Conservation (phyloP, 2,797 vertebrate genomes). For the Cheirogaleus major region DNA sequence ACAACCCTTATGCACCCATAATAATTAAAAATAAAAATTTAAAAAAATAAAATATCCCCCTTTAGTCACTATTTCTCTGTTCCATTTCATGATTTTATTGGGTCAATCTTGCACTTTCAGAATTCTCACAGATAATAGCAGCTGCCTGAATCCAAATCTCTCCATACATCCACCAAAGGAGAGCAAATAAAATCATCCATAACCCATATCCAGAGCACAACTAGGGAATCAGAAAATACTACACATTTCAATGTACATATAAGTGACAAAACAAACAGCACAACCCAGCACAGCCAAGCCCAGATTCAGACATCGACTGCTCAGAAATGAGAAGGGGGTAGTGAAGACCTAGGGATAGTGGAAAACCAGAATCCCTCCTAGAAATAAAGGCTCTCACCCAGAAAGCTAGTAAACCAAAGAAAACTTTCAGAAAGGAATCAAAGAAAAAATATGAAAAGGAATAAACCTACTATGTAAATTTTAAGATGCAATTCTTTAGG, state of each 20-base stretch:
- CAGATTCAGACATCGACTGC: not conserved
- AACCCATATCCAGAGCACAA: not conserved
- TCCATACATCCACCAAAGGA: not conserved
- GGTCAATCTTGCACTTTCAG: not conserved
- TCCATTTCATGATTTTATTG: not conserved
- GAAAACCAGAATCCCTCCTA: not conserved
- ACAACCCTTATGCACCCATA: too few species aligned
- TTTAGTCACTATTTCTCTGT: not conserved
- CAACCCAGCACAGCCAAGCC: not conserved
- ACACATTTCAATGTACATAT: not conserved
- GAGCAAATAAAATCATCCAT: not conserved
- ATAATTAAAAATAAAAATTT: not conserved
- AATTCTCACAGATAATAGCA: not conserved
- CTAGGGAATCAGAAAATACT: not conserved
- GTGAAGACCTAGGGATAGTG: too few species aligned
- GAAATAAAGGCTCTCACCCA: not conserved
- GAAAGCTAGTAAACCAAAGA: not conserved
- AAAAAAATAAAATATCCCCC: not conserved
- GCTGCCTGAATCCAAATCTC: not conserved
- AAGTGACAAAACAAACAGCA: not conserved
- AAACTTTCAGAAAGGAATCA: not conserved
- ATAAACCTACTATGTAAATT: slow-evolving; percentile 1
- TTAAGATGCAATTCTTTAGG: not conserved
- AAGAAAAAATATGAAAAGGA: not conserved
- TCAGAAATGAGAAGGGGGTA: not conserved